Percentiles rank a stretch among this genome's conserved stretches.
Evolutionary conservation across 1,140 invertebrate genomes (phyloP).

Genomic region (Bursaphelenchus mucronatus): DNA sequence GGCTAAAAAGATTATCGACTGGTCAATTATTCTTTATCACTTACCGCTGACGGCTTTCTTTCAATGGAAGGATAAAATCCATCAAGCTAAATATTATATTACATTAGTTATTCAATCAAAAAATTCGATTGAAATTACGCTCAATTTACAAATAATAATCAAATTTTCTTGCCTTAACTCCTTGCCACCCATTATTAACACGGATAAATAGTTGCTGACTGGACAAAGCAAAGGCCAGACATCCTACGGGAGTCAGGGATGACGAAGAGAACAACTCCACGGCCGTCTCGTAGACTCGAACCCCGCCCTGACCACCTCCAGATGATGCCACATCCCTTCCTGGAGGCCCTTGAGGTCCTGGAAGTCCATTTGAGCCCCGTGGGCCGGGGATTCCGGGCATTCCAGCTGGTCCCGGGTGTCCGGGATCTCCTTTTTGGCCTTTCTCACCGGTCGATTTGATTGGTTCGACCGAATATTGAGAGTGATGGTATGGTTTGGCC

Average conservation of each 20-base stretch:
- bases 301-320: slow-evolving; percentile 21
- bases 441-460: slow-evolving; percentile 26
- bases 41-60: slow-evolving; percentile 33
- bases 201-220: slow-evolving; percentile 47
- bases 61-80: slow-evolving; percentile 43
- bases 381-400: too few relatives aligned
- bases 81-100: slow-evolving; percentile 29
- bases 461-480: slow-evolving; percentile 5
- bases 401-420: slow-evolving; percentile 10
- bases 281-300: slow-evolving; percentile 40
- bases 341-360: slow-evolving; percentile 15
- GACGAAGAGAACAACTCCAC: slow-evolving; percentile 42
- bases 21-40: slow-evolving; percentile 22
- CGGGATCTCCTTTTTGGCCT: slow-evolving; percentile 38
- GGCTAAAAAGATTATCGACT: slow-evolving; percentile 32
- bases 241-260: slow-evolving; percentile 25
- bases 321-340: slow-evolving; percentile 8
- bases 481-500: slow-evolving; percentile 18
- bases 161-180: slow-evolving; percentile 23
- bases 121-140: background rate
- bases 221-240: slow-evolving; percentile 44
- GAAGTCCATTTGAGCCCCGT: background rate
- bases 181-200: slow-evolving; percentile 50
- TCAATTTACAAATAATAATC: too few relatives aligned
- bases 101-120: background rate